phyloP scores from a whole-genome alignment of 2,113 vertebrate genomes.

The Lepisosteus osseus region DNA sequence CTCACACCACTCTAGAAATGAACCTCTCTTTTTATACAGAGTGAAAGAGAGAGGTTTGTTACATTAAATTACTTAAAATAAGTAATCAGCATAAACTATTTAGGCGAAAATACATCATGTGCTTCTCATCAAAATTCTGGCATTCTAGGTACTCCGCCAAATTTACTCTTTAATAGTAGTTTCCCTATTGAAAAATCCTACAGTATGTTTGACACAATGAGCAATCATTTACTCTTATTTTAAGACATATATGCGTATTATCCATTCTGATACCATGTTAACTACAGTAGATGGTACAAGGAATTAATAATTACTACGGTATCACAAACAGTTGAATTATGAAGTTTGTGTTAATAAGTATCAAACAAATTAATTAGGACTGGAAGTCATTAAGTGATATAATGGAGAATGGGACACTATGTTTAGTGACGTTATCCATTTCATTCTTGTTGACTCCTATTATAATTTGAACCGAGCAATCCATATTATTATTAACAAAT shows the following conservation, averaged over 20 bases:
- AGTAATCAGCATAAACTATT: no score
- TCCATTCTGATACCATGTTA: constrained; percentile 1
- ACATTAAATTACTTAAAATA: no score
- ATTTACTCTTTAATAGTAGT: no score
- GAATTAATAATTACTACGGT: constrained; percentile 5
- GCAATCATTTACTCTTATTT: no score
- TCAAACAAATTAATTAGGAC: constrained; percentile 12
- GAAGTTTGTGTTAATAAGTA: constrained; percentile 11
- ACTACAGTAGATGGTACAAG: background rate
- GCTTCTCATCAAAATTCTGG: no score
- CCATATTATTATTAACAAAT: background rate
- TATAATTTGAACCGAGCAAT: background rate
- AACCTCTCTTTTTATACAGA: no score
- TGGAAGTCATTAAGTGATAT: constrained; percentile 20
- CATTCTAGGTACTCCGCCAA: no score
- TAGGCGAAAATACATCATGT: no score
- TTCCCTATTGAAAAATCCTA: no score
- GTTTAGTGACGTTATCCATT: constrained; percentile 16
- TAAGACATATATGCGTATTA: constrained; percentile 3
- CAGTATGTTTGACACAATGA: no score
- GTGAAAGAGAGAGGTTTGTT: no score
- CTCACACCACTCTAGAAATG: no score
- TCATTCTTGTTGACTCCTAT: constrained; percentile 5
- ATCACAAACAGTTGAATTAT: constrained; percentile 9
- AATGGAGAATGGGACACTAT: constrained; percentile 4